phyloP scores from a whole-genome alignment of 2,888 invertebrate genomes.

The Ectemnius lituratus region DNA sequence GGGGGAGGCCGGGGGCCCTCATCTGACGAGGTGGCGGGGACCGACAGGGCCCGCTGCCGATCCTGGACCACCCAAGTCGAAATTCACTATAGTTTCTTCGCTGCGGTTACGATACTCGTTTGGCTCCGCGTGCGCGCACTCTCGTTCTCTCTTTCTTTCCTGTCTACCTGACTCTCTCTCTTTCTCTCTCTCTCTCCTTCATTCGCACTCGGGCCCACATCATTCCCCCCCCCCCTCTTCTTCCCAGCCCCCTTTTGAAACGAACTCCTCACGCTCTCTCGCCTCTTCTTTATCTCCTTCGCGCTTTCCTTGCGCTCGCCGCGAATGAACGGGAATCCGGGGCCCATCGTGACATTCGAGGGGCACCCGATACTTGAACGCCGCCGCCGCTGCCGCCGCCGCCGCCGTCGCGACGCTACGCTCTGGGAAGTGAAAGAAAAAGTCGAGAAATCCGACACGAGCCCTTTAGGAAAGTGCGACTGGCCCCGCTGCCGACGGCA shows the following conservation, averaged over 20 bases:
- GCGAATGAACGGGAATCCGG: neutral
- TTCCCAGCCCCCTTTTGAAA: slow-evolving; percentile 30
- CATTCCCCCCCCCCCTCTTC: too few species aligned
- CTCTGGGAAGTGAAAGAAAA: slow-evolving; percentile 30
- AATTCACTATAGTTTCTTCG: slow-evolving; percentile 74
- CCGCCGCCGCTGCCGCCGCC: neutral
- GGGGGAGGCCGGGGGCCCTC: slow-evolving; percentile 28
- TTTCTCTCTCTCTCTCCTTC: slow-evolving; percentile 33
- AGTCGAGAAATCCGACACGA: slow-evolving; percentile 18
- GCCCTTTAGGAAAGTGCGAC: too few species aligned
- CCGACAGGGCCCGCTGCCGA: slow-evolving; percentile 73
- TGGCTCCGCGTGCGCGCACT: slow-evolving; percentile 20
- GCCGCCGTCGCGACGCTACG: neutral
- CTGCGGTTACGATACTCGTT: slow-evolving; percentile 62
- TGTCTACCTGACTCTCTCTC: slow-evolving; percentile 20
- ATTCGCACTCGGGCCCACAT: slow-evolving; percentile 8
- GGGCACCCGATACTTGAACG: slow-evolving; percentile 38
- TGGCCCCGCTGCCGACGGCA: neutral
- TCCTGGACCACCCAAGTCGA: slow-evolving; percentile 77
- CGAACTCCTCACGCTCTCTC: slow-evolving; percentile 30
- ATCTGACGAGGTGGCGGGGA: slow-evolving; percentile 75
- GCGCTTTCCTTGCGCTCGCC: slow-evolving; percentile 8
- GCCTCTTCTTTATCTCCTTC: slow-evolving; percentile 30
- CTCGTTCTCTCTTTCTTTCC: slow-evolving; percentile 14
- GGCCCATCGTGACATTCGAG: slow-evolving; percentile 40